Evolutionary conservation across 2,113 vertebrate species (phyloP).

Genomic region (Notarius lentiginosus): DNA sequence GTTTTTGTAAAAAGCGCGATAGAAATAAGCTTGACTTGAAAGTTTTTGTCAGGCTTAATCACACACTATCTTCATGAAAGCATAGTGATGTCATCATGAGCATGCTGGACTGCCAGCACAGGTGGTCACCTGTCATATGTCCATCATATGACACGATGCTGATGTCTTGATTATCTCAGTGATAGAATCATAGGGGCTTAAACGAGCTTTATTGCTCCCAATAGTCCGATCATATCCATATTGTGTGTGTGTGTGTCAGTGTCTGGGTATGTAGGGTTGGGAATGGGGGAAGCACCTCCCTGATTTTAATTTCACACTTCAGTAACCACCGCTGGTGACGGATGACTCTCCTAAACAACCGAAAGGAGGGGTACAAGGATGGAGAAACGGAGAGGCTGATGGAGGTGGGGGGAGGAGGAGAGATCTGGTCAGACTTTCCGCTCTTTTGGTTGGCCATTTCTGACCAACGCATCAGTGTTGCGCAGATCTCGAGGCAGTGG

Average conservation of each 20-base stretch:
- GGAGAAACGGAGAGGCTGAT: slow-evolving; percentile 20
- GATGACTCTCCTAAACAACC: slow-evolving; percentile 75
- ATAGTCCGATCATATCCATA: slow-evolving; percentile 58
- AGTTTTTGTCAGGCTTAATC: not conserved
- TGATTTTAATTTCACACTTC: slow-evolving; percentile 89
- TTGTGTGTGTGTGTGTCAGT: slow-evolving; percentile 49
- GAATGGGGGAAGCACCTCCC: slow-evolving; percentile 43
- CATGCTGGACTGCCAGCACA: not conserved
- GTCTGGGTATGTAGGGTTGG: slow-evolving; percentile 37
- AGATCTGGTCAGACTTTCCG: slow-evolving; percentile 54
- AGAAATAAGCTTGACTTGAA: not conserved
- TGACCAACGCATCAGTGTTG: slow-evolving; percentile 56
- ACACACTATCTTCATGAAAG: not conserved
- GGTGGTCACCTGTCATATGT: slow-evolving; percentile 46
- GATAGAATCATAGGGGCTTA: slow-evolving; percentile 58
- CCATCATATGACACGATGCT: slow-evolving; percentile 37
- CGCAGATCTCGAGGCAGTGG: slow-evolving; percentile 39
- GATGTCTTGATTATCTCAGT: slow-evolving; percentile 76
- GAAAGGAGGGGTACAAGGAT: slow-evolving; percentile 41
- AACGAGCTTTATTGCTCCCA: slow-evolving; percentile 68
- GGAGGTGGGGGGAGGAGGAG: slow-evolving; percentile 45
- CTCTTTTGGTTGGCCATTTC: slow-evolving; percentile 62
- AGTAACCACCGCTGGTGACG: slow-evolving; percentile 76
- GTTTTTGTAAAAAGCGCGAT: too few relatives aligned
- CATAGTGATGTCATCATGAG: slow-evolving; percentile 49